Base-by-base conservation (phyloP, 2,113 vertebrate species). In the Probosciger aterrimus region DNA sequence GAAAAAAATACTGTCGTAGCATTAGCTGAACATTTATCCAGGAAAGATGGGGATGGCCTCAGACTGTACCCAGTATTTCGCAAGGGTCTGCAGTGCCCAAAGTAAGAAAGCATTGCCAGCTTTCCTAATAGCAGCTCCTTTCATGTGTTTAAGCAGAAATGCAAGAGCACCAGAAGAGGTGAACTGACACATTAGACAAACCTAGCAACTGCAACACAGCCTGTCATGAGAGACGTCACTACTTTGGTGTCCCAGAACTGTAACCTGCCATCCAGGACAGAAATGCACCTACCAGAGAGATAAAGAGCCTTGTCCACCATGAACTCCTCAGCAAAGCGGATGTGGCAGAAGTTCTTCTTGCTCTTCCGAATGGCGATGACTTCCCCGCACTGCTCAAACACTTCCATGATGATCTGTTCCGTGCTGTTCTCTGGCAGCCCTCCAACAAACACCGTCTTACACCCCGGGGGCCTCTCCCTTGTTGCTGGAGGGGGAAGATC, bases 321-420 rank as follows among this genome's bases (percentile, higher is more conserved):
- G 93, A 98, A 98, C 93, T 99, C 99, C 87, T 99, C 99, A 3
- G 99, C 97, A 62, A 99, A 99, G 94, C 99, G 98, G 97, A 99
- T 99, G 49, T 99, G 99, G 92, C 99, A 99, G 97, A 99, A 99
- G 67, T 99, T 99, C 95, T 99, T 99, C 98, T 99, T 99, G 97
- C 99, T 99, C 96, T 99, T 99, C 43, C 99, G 98, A 92, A 99
- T 99, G 41, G 99, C 99, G 11, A 98, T 98, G 97, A 99, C 99
- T 11, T 99, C 98, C 5, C 99, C 99, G 12, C 99, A 99, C 96
- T 99, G 99, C n/a, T 99, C 99, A 14, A 99, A 99, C 82, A 99
- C 98, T 75, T 99, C 99, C 97, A 99, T 97, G 28, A 99, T 99
- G 86, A 99, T 98, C 97, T 99, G 99, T 94, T 99, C 99, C 0